Conservation (phyloP, 2,113 vertebrate genomes). For the Strigops habroptila region DNA sequence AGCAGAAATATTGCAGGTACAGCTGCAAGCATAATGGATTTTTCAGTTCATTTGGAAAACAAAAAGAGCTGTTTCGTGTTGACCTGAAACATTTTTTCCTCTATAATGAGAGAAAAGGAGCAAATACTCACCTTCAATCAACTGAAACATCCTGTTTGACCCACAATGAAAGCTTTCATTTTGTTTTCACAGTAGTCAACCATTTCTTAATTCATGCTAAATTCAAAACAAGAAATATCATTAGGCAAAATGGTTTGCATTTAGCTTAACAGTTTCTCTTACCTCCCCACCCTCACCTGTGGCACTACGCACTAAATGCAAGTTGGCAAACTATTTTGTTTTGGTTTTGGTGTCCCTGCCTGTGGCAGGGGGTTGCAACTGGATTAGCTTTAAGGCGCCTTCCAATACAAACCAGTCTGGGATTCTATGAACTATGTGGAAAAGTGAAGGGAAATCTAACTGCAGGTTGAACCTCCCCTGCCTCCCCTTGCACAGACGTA, state of each 20-base stretch:
- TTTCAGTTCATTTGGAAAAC: conserved; percentile 54
- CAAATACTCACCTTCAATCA: conserved; percentile 3
- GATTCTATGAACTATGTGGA: not conserved
- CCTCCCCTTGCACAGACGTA: not conserved
- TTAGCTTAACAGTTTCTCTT: not conserved
- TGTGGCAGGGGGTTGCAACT: not conserved
- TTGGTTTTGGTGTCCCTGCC: not conserved
- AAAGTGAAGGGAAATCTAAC: not conserved
- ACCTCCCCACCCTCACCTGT: not conserved
- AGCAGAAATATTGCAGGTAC: conserved; percentile 12
- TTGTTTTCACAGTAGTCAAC: not conserved
- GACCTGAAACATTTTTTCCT: conserved; percentile 33
- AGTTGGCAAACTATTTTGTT: not conserved
- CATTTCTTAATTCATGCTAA: not conserved
- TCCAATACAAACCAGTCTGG: not conserved
- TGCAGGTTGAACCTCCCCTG: not conserved
- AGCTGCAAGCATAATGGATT: conserved; percentile 50
- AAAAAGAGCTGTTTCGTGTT: conserved; percentile 19
- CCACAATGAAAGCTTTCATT: not conserved
- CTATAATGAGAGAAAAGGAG: conserved; percentile 13
- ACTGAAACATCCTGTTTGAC: not conserved
- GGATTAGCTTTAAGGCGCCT: not conserved
- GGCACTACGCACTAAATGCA: not conserved
- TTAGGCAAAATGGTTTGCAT: not conserved
- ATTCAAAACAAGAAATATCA: not conserved